Base-by-base conservation (phyloP, 2,888 invertebrate genomes). In the Parnassius glacialis region DNA sequence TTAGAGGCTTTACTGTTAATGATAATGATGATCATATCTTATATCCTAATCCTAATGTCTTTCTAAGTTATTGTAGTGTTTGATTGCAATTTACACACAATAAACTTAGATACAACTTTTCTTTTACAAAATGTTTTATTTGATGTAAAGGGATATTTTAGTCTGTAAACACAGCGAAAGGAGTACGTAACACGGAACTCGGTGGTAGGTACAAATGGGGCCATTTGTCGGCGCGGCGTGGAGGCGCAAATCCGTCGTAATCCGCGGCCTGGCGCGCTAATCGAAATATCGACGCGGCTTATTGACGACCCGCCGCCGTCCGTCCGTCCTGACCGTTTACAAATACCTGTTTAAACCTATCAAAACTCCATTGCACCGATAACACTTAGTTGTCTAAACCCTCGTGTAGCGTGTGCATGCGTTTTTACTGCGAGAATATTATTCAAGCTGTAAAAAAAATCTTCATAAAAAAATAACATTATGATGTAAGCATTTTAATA, bases 241-340 rank as follows among this genome's bases (percentile, higher is more conserved):
- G 84, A 89, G 86, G 90, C 90, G 90, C 87, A 84, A 90, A 90
- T 83, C 90, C 90, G 81, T 68, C 79, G 80, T 90, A 90, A 90
- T 85, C 90, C 90, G 79, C 75, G 77, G 79, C 76, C 82, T 79
- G 79, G 81, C 81, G 74, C 79, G 88, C 90, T 90, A 90, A 90
- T 90, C 90, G 90, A 87, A 88, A 87, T 88, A 90, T 87, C 85
- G 87, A 84, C 87, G 81, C 70, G 80, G 81, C 76, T 84, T 84
- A 86, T 85, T 84, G 87, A 83, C 84, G 77, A 73, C 66, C 63
- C 61, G 57, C 63, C 61, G 57, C 60, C 62, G 53, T 48, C 60
- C 57, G 61, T 52, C 65, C 61, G 59, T 55, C 59, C 52, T 20
- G 52, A 52, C 41, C 53, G 56, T 59, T 53, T 53, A 64, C 55